Conservation (phyloP, 2,888 invertebrate genomes). For the Yponomeuta sedellus region DNA sequence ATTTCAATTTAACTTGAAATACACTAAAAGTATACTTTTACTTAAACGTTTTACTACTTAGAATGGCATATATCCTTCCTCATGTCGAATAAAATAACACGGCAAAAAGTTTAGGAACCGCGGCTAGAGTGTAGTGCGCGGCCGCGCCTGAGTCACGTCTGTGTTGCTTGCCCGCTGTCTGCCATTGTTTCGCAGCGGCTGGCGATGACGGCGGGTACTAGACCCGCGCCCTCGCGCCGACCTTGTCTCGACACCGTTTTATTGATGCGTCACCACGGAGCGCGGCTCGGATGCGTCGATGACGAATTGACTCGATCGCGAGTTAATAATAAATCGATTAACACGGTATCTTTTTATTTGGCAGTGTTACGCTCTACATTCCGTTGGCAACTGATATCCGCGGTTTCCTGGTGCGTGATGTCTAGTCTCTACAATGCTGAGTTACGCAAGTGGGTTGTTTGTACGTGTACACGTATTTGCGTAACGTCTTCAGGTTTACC, state of each 20-base stretch:
- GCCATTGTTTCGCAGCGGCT: constrained; percentile 43
- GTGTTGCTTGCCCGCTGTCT: constrained; percentile 39
- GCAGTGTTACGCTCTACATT: neutral
- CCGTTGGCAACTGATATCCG: neutral
- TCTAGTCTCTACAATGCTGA: neutral
- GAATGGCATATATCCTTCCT: too few relatives aligned
- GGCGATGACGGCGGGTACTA: constrained; percentile 37
- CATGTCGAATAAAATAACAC: too few relatives aligned
- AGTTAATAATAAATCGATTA: constrained; percentile 3
- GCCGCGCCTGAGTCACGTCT: constrained; percentile 4
- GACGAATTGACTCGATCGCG: constrained; percentile 17
- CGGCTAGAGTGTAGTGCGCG: neutral
- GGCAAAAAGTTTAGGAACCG: too few relatives aligned
- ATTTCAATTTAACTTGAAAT: too few relatives aligned
- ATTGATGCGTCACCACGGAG: constrained; percentile 64
- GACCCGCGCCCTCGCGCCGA: constrained; percentile 66
- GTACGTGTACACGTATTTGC: too few relatives aligned
- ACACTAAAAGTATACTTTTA: too few relatives aligned
- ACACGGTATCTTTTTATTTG: neutral
- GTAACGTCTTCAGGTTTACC: too few relatives aligned
- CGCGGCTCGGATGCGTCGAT: constrained; percentile 29
- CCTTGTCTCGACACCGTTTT: constrained; percentile 72
- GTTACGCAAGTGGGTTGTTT: too few relatives aligned
- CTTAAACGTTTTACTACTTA: too few relatives aligned
- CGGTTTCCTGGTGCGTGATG: neutral